Evolutionary conservation across 2,113 vertebrate genomes (phyloP), one percentile per base, ranked within the genome.

Genomic region (Muntiacus reevesi): DNA sequence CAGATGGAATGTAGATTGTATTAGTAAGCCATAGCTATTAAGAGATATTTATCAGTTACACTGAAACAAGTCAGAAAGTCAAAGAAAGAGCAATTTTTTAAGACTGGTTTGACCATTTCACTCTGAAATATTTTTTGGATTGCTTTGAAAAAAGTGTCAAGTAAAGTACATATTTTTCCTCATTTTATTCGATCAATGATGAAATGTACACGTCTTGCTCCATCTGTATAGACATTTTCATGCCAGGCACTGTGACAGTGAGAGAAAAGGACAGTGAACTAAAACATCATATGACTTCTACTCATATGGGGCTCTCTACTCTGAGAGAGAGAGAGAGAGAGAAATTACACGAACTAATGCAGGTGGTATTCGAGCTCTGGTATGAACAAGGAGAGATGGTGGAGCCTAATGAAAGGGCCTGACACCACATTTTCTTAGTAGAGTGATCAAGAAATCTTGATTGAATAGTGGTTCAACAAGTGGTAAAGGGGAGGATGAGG

Each of bases 1-100:
- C 98, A 98, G 98, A 98, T 97, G 98, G 98, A 97, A 97, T 98
- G 89, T 74, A 97, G 98, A 97, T 97, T 96, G 87, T 92, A 96
- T 97, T 92, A 97, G 94, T 83, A 96, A 98, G 83, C 54, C 98
- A 95, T 45, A 97, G 76, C 97, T 97, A 97, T 94, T 95, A 96
- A 87, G 81, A 93, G 96, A 98, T 98, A 95, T 17, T 91, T 98
- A 98, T 98, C 97, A 96, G 71, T n/a, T 97, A 97, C 43, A 47
- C 17, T 55, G 91, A 97, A 89, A 94, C 23, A 96, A 81, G 71
- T 81, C 81, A 97, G 97, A 97, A 98, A 97, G 60, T n/a, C 28
- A 60, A 98, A 96, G 54, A 96, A 89, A 25, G 5, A 33, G n/a
- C 2, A 28, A 55, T 98, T 96, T 67, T 94, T 57, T 45, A 89